These are phyloP conservation scores for Frankliniella intonsa DNA, from an alignment of 2,888 invertebrate genomes.

Conservation along the genomic window DNA sequence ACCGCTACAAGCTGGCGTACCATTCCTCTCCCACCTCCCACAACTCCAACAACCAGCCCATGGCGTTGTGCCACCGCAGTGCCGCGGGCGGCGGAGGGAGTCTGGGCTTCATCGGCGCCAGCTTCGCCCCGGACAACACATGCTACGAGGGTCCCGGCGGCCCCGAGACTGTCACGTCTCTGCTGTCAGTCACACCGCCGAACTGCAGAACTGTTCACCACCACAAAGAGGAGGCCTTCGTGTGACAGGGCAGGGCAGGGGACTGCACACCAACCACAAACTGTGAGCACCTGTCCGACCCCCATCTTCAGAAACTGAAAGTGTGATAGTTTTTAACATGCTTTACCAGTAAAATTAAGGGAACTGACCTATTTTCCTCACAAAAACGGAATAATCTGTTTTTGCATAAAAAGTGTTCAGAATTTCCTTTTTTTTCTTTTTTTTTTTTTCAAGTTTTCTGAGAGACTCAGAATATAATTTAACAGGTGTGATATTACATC, in stretches of 20 bases:
- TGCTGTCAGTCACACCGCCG: background rate
- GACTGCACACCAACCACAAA: background rate
- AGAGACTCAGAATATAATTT: background rate
- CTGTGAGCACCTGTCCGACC: background rate
- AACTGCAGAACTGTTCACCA: background rate
- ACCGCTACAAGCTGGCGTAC: constrained; percentile 50
- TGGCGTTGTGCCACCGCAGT: background rate
- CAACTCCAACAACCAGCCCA: background rate
- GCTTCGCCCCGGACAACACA: background rate
- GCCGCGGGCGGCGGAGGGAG: background rate
- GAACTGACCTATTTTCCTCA: background rate
- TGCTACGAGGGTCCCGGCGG: constrained; percentile 13
- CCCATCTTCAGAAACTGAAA: background rate
- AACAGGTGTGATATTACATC: background rate
- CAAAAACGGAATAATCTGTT: background rate
- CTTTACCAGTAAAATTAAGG: background rate
- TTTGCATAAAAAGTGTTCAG: background rate
- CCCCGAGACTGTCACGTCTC: constrained; percentile 1
- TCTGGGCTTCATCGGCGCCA: background rate
- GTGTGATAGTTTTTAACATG: background rate
- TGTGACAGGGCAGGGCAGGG: background rate
- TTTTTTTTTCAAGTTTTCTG: background rate
- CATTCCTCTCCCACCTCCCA: background rate
- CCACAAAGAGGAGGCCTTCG: constrained; percentile 3
- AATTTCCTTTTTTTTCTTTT: background rate